Conservation (phyloP, 2,797 vertebrate species). For the Selene dorsalis region DNA sequence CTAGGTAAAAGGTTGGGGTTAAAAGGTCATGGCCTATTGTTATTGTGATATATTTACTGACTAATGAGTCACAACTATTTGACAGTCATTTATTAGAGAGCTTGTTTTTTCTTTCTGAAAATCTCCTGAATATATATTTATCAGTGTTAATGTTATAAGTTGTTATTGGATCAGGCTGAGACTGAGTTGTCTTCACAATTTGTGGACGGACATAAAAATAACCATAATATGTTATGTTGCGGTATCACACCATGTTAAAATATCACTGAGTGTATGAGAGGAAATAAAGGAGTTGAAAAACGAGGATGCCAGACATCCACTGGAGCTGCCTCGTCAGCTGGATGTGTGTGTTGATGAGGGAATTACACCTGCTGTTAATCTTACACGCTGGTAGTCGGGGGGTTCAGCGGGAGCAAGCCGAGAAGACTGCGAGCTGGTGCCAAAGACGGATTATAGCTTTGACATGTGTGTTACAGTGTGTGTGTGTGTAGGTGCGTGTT, state of each 20-base stretch:
- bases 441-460: constrained; percentile 62
- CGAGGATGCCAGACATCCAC: constrained; percentile 10
- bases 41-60: neutral
- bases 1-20: neutral
- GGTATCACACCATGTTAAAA: neutral
- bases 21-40: neutral
- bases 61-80: neutral
- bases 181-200: neutral
- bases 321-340: constrained; percentile 60
- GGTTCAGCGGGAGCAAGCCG: constrained; percentile 42
- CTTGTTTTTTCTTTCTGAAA: too few species aligned
- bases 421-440: constrained; percentile 32
- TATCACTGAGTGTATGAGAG: constrained; percentile 8
- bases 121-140: neutral
- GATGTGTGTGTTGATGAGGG: constrained; percentile 42
- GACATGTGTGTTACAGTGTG: constrained; percentile 29
- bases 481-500: constrained; percentile 37
- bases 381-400: constrained; percentile 33
- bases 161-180: neutral
- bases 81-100: too few species aligned
- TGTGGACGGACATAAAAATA: neutral
- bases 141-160: neutral
- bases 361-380: constrained; percentile 69
- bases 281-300: constrained; percentile 23
- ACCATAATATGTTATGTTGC: neutral